Evolutionary conservation across 2,797 vertebrate species (phyloP).

Genomic region (Apogon hyalosoma): DNA sequence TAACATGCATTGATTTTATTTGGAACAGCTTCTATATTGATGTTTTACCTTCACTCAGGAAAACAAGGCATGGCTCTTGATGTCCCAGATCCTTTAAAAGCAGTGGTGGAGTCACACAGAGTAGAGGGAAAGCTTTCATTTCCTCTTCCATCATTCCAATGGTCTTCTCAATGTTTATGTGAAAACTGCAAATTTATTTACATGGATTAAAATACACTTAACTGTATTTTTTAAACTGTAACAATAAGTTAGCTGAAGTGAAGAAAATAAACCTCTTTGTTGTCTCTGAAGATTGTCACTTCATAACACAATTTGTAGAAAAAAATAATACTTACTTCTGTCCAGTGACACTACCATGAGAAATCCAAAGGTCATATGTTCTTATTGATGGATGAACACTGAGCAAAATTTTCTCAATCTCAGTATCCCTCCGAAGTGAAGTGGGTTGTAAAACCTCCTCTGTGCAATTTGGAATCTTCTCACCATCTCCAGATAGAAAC

Average conservation of each 20-base stretch:
- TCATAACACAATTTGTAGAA: too few relatives aligned
- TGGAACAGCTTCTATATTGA: neutral
- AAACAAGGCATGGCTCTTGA: constrained; percentile 9
- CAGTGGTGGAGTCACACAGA: constrained; percentile 66
- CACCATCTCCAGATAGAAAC: constrained; percentile 46
- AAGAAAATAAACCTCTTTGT: neutral
- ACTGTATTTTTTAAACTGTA: too few relatives aligned
- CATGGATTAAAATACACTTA: neutral
- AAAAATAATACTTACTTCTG: constrained; percentile 55
- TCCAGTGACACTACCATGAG: constrained; percentile 6
- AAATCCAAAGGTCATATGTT: constrained; percentile 55
- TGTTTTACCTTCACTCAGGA: constrained; percentile 64
- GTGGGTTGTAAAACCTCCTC: constrained; percentile 39
- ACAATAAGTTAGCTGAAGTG: too few relatives aligned
- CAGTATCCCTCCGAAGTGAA: constrained; percentile 56
- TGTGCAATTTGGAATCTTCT: constrained; percentile 72
- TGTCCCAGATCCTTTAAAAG: constrained; percentile 58
- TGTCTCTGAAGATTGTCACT: too few relatives aligned
- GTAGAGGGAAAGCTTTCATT: constrained; percentile 32
- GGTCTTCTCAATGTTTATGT: constrained; percentile 46
- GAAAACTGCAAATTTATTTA: constrained; percentile 56
- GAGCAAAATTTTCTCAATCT: constrained; percentile 74
- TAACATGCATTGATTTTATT: neutral
- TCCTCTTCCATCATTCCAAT: constrained; percentile 65
- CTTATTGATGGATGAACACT: constrained; percentile 49